Evolutionary conservation across 1,140 invertebrate genomes (phyloP).

Genomic region (Coelopa frigida): DNA sequence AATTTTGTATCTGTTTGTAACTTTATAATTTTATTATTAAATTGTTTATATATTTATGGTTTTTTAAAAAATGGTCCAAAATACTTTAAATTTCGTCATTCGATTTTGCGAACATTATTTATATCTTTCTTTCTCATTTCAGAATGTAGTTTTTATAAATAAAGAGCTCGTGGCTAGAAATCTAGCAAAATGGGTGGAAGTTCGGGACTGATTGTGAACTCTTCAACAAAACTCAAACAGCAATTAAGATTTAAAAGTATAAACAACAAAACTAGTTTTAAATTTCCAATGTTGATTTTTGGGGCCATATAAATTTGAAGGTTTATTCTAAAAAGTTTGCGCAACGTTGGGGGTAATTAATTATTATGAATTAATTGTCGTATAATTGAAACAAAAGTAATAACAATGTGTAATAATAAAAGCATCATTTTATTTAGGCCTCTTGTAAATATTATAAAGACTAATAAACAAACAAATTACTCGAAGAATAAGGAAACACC

Average conservation of each 20-base stretch:
- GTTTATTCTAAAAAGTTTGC: too few species aligned
- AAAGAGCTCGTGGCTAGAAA: slow-evolving; percentile 60
- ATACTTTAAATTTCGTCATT: too few species aligned
- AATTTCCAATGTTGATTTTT: too few species aligned
- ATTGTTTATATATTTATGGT: background rate
- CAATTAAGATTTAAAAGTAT: background rate
- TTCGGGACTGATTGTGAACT: slow-evolving; percentile 31
- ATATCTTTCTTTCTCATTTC: slow-evolving; percentile 44
- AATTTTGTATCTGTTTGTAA: background rate
- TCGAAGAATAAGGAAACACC: too few species aligned
- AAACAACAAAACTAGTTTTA: too few species aligned
- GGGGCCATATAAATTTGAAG: too few species aligned
- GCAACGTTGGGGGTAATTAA: too few species aligned
- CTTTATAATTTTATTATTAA: background rate
- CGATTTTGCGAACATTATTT: too few species aligned
- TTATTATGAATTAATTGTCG: slow-evolving; percentile 6
- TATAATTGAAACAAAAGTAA: slow-evolving; percentile 6
- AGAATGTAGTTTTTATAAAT: slow-evolving; percentile 63
- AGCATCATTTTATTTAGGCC: slow-evolving; percentile 3
- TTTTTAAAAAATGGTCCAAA: background rate
- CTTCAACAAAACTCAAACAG: background rate
- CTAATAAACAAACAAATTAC: too few species aligned
- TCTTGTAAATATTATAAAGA: slow-evolving; percentile 6
- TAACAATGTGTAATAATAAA: background rate
- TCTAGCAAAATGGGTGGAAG: slow-evolving; percentile 54